Evolutionary conservation across 1,140 invertebrate genomes (phyloP).

Genomic region (Macrobrachium nipponense): DNA sequence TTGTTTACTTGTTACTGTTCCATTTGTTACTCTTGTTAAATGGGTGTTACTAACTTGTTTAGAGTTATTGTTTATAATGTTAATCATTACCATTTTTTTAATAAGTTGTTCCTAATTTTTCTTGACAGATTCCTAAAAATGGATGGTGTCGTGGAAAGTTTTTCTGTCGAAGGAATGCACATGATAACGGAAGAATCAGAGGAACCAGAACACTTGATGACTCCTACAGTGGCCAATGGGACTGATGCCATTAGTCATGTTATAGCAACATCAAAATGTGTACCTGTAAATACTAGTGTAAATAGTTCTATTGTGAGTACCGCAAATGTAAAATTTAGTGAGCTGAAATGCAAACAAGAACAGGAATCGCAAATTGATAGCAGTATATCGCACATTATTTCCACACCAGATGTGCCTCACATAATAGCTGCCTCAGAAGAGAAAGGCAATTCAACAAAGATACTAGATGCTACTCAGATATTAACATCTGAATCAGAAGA

Average conservation of each 20-base stretch:
- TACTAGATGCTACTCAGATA: slow-evolving; percentile 27
- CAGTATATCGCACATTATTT: neutral
- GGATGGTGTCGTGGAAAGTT: slow-evolving; percentile 43
- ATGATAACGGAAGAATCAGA: slow-evolving; percentile 47
- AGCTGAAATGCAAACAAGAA: no score
- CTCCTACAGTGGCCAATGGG: neutral
- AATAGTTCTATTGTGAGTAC: no score
- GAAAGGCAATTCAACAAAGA: neutral
- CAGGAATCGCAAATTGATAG: no score
- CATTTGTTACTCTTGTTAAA: no score
- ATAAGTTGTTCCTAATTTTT: neutral
- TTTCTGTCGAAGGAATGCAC: slow-evolving; percentile 50
- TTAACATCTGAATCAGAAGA: slow-evolving; percentile 30
- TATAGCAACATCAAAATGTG: neutral
- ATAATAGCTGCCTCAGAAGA: slow-evolving; percentile 8
- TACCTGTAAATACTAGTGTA: no score
- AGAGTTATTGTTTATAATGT: neutral
- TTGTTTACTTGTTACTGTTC: no score
- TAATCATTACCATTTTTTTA: neutral
- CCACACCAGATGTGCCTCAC: neutral
- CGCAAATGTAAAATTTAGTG: no score
- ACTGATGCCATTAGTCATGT: neutral
- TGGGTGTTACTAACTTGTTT: no score
- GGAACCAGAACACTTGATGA: slow-evolving; percentile 13
- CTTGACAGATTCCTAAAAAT: slow-evolving; percentile 26